These are phyloP conservation scores for Corythornis madagascariensis DNA, from an alignment of 2,113 vertebrate genomes.

Conservation along the genomic window DNA sequence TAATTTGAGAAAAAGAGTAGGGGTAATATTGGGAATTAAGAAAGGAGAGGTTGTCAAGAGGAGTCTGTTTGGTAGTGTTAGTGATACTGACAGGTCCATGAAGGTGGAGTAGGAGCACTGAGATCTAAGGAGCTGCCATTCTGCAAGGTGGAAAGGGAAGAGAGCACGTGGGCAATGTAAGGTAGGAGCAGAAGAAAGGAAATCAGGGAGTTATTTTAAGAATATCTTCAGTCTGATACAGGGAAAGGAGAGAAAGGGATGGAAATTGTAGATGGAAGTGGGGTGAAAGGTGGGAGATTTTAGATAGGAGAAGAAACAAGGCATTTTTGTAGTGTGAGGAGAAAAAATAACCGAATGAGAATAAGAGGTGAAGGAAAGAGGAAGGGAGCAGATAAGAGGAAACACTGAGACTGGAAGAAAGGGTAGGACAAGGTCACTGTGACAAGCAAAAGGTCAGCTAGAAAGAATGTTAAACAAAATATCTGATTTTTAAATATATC, in stretches of 20 bases:
- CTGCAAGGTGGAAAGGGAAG: neutral
- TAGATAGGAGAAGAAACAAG: neutral
- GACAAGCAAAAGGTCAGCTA: slow-evolving; percentile 17
- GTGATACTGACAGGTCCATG: neutral
- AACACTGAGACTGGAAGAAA: neutral
- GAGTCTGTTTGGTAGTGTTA: neutral
- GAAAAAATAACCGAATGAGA: neutral
- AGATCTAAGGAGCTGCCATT: neutral
- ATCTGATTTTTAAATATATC: slow-evolving; percentile 53
- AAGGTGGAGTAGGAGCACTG: neutral
- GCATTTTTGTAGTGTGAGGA: neutral
- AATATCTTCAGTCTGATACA: neutral
- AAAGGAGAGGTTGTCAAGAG: neutral
- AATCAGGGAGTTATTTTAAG: neutral
- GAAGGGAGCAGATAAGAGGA: slow-evolving; percentile 4
- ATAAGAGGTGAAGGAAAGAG: slow-evolving; percentile 12
- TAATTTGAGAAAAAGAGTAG: neutral
- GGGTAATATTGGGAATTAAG: neutral
- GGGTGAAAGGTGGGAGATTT: neutral
- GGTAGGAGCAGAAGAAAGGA: neutral
- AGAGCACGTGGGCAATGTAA: neutral
- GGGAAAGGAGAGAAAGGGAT: neutral
- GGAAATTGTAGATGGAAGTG: neutral
- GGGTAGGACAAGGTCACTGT: slow-evolving; percentile 9
- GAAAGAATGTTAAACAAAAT: slow-evolving; percentile 57